These are phyloP conservation scores for Scolanthus callimorphus DNA, from an alignment of 92 coral and sea anemone species.

Conservation along the genomic window DNA sequence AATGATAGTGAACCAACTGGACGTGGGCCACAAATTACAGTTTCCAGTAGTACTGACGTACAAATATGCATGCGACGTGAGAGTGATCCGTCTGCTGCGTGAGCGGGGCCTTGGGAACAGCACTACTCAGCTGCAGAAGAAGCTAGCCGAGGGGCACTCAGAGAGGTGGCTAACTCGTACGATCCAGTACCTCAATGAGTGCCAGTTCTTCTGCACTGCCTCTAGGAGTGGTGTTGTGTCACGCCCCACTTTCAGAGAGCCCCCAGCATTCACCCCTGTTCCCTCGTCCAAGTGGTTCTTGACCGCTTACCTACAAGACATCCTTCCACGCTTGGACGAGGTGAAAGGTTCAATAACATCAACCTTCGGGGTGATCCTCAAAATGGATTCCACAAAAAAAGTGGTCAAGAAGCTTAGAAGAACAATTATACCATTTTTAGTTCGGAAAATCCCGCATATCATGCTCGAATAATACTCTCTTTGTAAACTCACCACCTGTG, in stretches of 20 bases:
- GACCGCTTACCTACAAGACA: constrained; percentile 5
- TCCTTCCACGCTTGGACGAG: constrained; percentile 4
- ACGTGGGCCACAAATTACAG: constrained; percentile 37
- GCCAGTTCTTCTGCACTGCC: constrained; percentile 29
- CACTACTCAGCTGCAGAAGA: constrained; percentile 41
- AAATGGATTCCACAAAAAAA: constrained; percentile 30
- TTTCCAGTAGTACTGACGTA: constrained; percentile 50
- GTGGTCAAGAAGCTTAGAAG: too few species aligned
- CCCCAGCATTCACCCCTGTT: constrained; percentile 19
- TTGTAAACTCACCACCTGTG: too few species aligned
- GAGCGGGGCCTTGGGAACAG: constrained; percentile 53
- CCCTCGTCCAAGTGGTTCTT: constrained; percentile 20
- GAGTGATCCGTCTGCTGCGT: constrained; percentile 41
- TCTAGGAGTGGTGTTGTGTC: constrained; percentile 12
- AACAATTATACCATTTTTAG: too few species aligned
- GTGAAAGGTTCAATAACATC: constrained; percentile 23
- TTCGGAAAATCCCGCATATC: too few species aligned
- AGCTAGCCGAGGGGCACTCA: constrained; percentile 42
- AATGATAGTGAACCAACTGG: constrained; percentile 44
- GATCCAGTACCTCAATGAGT: constrained; percentile 38
- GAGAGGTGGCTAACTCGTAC: constrained; percentile 32
- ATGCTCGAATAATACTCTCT: too few species aligned
- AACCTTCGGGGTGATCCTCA: constrained; percentile 9
- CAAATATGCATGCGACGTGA: constrained; percentile 57
- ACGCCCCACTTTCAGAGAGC: constrained; percentile 7